Base-by-base conservation (phyloP, 35 echinoderm and acorn worm species). In the Anneissia japonica region DNA sequence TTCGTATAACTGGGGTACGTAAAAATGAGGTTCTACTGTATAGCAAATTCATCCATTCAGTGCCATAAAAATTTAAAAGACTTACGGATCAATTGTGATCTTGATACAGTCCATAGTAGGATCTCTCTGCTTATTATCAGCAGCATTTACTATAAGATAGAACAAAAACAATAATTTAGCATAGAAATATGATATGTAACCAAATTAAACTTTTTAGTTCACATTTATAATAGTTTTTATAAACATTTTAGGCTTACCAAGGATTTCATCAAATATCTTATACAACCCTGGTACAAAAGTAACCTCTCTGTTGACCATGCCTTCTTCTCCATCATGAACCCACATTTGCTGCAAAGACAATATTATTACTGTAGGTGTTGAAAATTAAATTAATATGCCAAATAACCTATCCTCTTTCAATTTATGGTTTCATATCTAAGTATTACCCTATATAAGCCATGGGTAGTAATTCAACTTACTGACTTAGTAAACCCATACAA, bases 241-340 rank as follows among this genome's bases (percentile, higher is more conserved):
- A 32, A 31, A 10, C 4, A 19, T 73, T 21, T 17, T 19, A 73
- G 40, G 83, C 91, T 90, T 51, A 97, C 94, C 94, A 19, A 97
- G 77, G 37, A 97, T 97, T 97, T 93, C 91, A 93, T 97, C 95
- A 93, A 97, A 97, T 46, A 97, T 97, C 79, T 93, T 97, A 85
- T 90, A 93, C 45, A 97, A 79, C 10, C 95, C 95, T 36, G 91
- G 95, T 11, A 97, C 95, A 88, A 88, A 97, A 36, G 95, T 97
- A 31, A 97, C 81, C 30, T 93, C 88, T 88, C 95, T 86, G 74
- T 91, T 87, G 34, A 91, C 95, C 46, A 97, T 80, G 23, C 39
- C 78, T 30, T 89, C 91, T 76, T 93, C 88, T 79, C 90, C 92
- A 38, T 97, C 90, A 11, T 91, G 73, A 12, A 97, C 95, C 95